A percentile compares a stretch with the other conserved stretches of the same genome.
Evolutionary conservation across 2,113 vertebrate genomes (phyloP).

Genomic region (Martes martes): DNA sequence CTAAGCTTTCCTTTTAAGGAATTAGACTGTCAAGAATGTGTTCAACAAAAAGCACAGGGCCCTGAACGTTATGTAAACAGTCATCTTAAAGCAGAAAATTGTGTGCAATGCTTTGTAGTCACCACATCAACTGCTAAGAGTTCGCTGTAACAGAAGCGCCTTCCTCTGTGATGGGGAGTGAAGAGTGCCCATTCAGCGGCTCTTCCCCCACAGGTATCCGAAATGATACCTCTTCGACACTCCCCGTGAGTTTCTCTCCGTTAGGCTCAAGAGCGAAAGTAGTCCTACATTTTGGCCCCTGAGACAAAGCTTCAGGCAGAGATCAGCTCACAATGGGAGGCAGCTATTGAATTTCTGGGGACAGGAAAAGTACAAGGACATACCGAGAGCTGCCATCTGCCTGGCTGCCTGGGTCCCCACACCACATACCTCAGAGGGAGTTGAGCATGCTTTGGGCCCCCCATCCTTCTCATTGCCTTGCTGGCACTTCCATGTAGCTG

Average conservation of each 20-base stretch:
- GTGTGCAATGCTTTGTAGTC: not conserved
- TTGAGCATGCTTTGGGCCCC: too few relatives aligned
- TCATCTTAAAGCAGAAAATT: not conserved
- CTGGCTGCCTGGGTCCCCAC: not conserved
- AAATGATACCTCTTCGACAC: not conserved
- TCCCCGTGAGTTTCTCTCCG: not conserved
- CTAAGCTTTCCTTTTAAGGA: not conserved
- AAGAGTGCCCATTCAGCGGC: not conserved
- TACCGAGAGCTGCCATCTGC: not conserved
- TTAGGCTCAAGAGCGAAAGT: not conserved
- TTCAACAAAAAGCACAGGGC: not conserved
- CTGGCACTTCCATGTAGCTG: too few relatives aligned
- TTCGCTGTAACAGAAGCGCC: not conserved
- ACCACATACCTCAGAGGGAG: fast-evolving
- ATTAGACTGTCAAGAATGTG: not conserved
- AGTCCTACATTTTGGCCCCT: not conserved
- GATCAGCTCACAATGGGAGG: too few relatives aligned
- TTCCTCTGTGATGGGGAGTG: fast-evolving
- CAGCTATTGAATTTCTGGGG: not conserved
- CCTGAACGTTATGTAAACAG: not conserved
- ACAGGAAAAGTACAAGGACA: not conserved
- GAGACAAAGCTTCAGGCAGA: not conserved
- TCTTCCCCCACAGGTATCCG: fast-evolving
- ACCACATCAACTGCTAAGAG: not conserved
- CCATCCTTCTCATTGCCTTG: not conserved